Percentiles rank a stretch among this genome's conserved stretches.
These are phyloP conservation scores for Phyllostomus hastatus DNA, from an alignment of 2,113 vertebrate species.

Conservation along the genomic window DNA sequence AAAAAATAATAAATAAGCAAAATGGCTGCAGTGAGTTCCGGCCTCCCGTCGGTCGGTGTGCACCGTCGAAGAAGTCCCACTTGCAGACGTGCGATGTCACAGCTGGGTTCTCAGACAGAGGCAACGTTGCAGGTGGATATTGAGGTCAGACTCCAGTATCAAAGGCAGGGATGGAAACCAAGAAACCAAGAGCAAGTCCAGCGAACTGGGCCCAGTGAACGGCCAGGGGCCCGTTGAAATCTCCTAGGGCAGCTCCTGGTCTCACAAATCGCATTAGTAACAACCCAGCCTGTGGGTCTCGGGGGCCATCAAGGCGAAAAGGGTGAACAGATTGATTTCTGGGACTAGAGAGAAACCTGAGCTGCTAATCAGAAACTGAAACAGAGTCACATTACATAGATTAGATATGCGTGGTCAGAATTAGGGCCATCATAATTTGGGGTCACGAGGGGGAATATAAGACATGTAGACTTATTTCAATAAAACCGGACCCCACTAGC, in stretches of 20 bases:
- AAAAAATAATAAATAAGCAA: not conserved
- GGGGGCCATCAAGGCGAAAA: not conserved
- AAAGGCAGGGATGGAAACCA: not conserved
- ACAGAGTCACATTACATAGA: not conserved
- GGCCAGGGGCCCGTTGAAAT: not conserved
- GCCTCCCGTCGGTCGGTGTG: not conserved
- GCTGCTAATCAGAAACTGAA: not conserved
- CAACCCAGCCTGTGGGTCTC: not conserved
- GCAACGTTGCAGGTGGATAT: not conserved
- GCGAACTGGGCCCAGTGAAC: not conserved
- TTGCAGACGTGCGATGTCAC: not conserved
- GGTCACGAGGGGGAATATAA: not conserved
- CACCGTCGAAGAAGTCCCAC: not conserved
- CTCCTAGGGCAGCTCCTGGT: not conserved
- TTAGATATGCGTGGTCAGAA: not conserved
- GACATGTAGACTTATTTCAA: not conserved
- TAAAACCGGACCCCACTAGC: constrained; percentile 1
- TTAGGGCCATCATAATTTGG: not conserved
- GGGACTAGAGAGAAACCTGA: not conserved
- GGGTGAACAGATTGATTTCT: not conserved
- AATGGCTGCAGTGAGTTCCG: not conserved
- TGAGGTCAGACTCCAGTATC: not conserved
- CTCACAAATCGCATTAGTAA: not conserved
- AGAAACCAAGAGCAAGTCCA: not conserved
- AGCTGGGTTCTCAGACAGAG: not conserved